Percentiles rank a stretch among this genome's conserved stretches.
These are phyloP conservation scores for Aleiodes leptofemur DNA, from an alignment of 2,888 invertebrate genomes.

Conservation along the genomic window DNA sequence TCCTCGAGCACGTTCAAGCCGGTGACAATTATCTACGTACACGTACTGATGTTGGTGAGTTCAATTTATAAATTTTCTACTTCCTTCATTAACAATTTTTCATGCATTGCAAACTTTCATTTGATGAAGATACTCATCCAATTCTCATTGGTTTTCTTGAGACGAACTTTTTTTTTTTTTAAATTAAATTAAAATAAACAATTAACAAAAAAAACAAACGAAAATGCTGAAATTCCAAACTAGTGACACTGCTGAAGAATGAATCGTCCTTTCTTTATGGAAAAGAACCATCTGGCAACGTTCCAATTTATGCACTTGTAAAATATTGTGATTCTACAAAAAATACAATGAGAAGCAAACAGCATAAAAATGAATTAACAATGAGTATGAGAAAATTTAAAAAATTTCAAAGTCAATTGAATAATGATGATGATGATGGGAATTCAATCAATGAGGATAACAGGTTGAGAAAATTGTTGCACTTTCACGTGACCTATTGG, in stretches of 20 bases:
- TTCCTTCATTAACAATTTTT: slow-evolving; percentile 16
- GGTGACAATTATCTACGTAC: slow-evolving; percentile 66
- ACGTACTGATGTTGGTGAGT: slow-evolving; percentile 66
- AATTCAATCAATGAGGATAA: slow-evolving; percentile 53
- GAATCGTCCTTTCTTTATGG: slow-evolving; percentile 79
- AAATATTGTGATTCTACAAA: slow-evolving; percentile 73
- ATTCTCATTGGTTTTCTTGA: neutral
- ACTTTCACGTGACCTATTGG: slow-evolving; percentile 83
- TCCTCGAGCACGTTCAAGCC: slow-evolving; percentile 77
- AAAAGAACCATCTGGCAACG: slow-evolving; percentile 77
- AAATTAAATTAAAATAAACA: neutral
- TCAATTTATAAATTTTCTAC: slow-evolving; percentile 17
- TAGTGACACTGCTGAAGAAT: slow-evolving; percentile 74
- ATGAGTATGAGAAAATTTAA: slow-evolving; percentile 30
- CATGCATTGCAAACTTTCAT: slow-evolving; percentile 11
- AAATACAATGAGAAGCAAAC: neutral
- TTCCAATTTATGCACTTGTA: slow-evolving; percentile 80
- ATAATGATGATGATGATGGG: slow-evolving; percentile 28
- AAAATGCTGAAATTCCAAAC: neutral
- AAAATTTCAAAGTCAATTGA: slow-evolving; percentile 25
- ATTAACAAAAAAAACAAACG: neutral
- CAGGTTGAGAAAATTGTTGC: slow-evolving; percentile 65
- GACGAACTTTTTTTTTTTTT: neutral
- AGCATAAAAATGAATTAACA: slow-evolving; percentile 33
- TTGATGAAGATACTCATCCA: slow-evolving; percentile 19